Conservation (phyloP, 1,140 invertebrate species). For the Drosophila lacertosa region DNA sequence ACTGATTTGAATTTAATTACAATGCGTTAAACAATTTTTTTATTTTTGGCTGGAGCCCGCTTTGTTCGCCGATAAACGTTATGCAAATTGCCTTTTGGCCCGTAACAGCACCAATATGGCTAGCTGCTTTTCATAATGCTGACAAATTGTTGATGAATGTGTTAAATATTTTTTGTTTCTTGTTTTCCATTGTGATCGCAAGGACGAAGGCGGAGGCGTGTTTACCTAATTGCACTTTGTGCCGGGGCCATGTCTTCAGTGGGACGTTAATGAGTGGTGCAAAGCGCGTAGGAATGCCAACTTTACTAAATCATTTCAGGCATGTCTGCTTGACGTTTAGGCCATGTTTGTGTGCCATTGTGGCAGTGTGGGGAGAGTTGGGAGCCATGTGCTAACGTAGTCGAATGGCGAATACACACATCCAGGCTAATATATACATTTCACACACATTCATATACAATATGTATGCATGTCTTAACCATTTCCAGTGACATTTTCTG, state of each 20-base stretch:
- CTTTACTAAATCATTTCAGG: constrained; percentile 71
- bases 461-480: constrained; percentile 49
- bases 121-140: constrained; percentile 56
- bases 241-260: constrained; percentile 28
- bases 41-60: constrained; percentile 31
- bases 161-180: constrained; percentile 62
- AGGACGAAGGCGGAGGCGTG: background rate
- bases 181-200: constrained; percentile 20
- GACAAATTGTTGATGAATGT: constrained; percentile 82
- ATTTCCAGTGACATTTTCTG: constrained; percentile 79
- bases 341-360: constrained; percentile 17
- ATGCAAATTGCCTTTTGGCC: constrained; percentile 62
- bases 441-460: constrained; percentile 17
- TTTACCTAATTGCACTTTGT: constrained; percentile 43
- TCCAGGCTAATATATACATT: constrained; percentile 7
- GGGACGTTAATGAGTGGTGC: constrained; percentile 65
- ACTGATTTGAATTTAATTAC: constrained; percentile 79
- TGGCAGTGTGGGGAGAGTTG: constrained; percentile 4
- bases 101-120: constrained; percentile 36
- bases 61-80: constrained; percentile 60
- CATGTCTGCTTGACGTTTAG: constrained; percentile 65
- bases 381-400: constrained; percentile 13
- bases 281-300: constrained; percentile 66
- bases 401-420: constrained; percentile 13
- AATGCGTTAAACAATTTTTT: constrained; percentile 12